Evolutionary conservation across 1,140 invertebrate species (phyloP), one percentile per base, ranked within the genome.

Genomic region (Macrosteles quadrilineatus): DNA sequence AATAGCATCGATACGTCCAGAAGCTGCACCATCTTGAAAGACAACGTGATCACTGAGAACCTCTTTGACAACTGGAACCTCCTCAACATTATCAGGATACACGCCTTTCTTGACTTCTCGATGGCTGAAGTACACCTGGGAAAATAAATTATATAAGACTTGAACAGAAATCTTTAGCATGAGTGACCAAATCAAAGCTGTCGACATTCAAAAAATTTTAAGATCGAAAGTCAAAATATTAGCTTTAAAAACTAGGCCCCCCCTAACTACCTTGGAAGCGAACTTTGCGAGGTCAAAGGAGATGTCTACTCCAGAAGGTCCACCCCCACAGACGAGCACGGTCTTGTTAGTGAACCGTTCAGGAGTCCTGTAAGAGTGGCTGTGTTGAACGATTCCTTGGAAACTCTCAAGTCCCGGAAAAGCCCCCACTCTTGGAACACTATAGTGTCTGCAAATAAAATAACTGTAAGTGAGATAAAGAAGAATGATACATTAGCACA

Each of bases 271-370:
- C 75, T 85, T 81, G 71, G 82, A 78, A 1, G 87, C 86, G 63
- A 80, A 76, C 40, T 81, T 75, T 23, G 85, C 75, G 9, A 91
- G 77, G 77, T 91, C 88, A 0, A 87, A 63, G 23, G 85, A 80
- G 43, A 91, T 87, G 72, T 91, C 90, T 23, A 80, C 80, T 74
- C 94, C 95, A 14, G 94, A 96, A 12, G 93, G 90, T 19, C 93
- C 93, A 47, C 91, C 93, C 9, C 96, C 96, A 36, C 97, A 79
- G 21, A 96, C 88, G 0, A 92, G 80, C 0, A 97, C 92, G 2
- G 75, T 83, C 75, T 91, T 86, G 69, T 81, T 85, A 36, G 77
- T 74, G 78, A 91, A 96, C 6, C 81, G 74, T 19, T 89, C 85
- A 0, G 92, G 88, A 2, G 84, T 81, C 72, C 94, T 82, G 79